These are phyloP conservation scores for Staurois parvus DNA, from an alignment of 2,797 vertebrate species.

Conservation along the genomic window DNA sequence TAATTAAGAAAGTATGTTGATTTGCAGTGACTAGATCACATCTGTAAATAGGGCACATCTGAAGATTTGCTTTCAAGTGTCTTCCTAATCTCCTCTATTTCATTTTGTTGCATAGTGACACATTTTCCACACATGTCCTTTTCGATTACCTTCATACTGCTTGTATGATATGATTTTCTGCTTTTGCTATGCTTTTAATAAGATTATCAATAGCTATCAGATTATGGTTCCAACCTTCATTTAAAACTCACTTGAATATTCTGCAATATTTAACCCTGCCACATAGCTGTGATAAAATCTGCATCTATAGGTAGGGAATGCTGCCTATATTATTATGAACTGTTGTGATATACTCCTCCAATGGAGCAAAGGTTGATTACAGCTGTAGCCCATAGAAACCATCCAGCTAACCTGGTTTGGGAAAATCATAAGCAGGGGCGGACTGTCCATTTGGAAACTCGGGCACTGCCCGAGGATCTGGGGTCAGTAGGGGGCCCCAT, in stretches of 20 bases:
- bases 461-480: too few relatives aligned
- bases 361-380: background rate
- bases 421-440: too few relatives aligned
- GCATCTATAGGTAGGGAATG: background rate
- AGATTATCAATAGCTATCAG: constrained; percentile 50
- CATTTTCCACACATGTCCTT: constrained; percentile 50
- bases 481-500: too few relatives aligned
- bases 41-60: constrained; percentile 42
- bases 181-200: constrained; percentile 46
- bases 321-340: background rate
- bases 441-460: too few relatives aligned
- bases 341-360: background rate
- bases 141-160: constrained; percentile 47
- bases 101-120: constrained; percentile 46
- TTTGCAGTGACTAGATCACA: constrained; percentile 18
- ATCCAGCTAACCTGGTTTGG: background rate
- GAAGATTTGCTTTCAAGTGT: constrained; percentile 46
- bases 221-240: constrained; percentile 27
- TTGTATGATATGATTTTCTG: constrained; percentile 35
- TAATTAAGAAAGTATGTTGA: constrained; percentile 38
- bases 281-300: background rate
- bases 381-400: background rate
- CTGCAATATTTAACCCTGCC: constrained; percentile 7
- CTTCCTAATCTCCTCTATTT: constrained; percentile 38
- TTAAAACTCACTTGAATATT: constrained; percentile 17